Percentiles rank a stretch among this genome's conserved stretches.
Evolutionary conservation across 2,113 vertebrate species (phyloP).

Genomic region (Girardinichthys multiradiatus): DNA sequence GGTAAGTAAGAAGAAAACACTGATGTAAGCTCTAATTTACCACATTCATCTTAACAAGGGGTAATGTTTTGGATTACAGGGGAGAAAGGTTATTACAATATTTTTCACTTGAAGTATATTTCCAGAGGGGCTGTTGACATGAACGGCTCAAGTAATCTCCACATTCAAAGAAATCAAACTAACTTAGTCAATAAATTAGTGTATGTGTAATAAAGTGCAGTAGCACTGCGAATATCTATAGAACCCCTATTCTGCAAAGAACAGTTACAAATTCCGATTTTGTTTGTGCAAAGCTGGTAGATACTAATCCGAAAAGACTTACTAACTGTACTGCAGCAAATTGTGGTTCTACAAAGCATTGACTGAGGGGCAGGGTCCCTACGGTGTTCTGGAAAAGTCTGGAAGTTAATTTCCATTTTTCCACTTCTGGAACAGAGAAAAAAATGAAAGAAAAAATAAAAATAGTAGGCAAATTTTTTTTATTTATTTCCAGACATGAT

Average conservation of each 20-base stretch:
- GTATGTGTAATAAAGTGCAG: not conserved
- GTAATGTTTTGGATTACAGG: too few species aligned
- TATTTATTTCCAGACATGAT: too few species aligned
- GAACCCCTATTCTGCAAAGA: not conserved
- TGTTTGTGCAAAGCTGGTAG: not conserved
- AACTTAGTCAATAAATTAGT: not conserved
- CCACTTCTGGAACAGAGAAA: too few species aligned
- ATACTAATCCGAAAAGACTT: not conserved
- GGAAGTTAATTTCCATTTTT: not conserved
- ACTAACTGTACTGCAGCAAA: not conserved
- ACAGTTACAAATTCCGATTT: not conserved
- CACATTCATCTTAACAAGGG: too few species aligned
- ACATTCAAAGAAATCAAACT: too few species aligned
- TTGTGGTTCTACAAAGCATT: not conserved
- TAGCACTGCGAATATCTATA: not conserved
- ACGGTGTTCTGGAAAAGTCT: too few species aligned
- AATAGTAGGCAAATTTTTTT: too few species aligned
- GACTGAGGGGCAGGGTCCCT: too few species aligned
- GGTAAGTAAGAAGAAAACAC: too few species aligned
- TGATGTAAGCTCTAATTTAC: too few species aligned
- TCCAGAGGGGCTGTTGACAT: not conserved
- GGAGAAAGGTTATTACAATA: too few species aligned
- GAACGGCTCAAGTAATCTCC: not conserved
- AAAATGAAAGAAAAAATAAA: too few species aligned
- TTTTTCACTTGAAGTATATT: not conserved